These are phyloP conservation scores for Sebastes fasciatus DNA, from an alignment of 2,113 vertebrate genomes.

Conservation along the genomic window DNA sequence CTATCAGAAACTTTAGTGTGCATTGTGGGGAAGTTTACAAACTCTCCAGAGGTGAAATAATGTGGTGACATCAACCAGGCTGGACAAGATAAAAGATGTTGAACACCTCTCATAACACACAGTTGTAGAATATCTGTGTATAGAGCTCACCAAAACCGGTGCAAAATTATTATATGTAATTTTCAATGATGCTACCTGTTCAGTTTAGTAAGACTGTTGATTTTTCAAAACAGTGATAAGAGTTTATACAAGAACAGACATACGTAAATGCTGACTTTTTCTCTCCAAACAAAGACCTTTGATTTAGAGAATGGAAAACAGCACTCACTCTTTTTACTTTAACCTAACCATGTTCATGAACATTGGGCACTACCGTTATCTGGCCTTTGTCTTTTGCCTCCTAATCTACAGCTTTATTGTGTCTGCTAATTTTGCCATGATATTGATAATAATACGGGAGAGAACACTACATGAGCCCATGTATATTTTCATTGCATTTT, in stretches of 20 bases:
- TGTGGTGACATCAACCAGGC: background rate
- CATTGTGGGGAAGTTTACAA: too few relatives aligned
- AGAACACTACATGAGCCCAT: constrained; percentile 43
- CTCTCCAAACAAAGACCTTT: too few relatives aligned
- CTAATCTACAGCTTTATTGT: constrained; percentile 47
- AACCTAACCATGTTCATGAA: constrained; percentile 57
- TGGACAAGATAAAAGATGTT: background rate
- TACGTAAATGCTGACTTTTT: background rate
- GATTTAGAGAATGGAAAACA: constrained; percentile 39
- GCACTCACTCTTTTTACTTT: constrained; percentile 2
- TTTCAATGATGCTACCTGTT: background rate
- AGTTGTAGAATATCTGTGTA: background rate
- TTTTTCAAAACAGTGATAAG: background rate
- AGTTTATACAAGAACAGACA: background rate
- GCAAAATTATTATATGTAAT: background rate
- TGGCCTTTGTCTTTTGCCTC: constrained; percentile 31
- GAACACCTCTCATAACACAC: background rate
- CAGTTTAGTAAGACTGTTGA: background rate
- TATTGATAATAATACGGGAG: constrained; percentile 23
- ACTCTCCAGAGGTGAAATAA: background rate
- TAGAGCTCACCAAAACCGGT: too few relatives aligned
- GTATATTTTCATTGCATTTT: too few relatives aligned
- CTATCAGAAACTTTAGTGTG: too few relatives aligned
- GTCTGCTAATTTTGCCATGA: constrained; percentile 35
- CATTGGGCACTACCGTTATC: constrained; percentile 36